phyloP scores from a whole-genome alignment of 2,797 vertebrate genomes.

The Chromis chromis region DNA sequence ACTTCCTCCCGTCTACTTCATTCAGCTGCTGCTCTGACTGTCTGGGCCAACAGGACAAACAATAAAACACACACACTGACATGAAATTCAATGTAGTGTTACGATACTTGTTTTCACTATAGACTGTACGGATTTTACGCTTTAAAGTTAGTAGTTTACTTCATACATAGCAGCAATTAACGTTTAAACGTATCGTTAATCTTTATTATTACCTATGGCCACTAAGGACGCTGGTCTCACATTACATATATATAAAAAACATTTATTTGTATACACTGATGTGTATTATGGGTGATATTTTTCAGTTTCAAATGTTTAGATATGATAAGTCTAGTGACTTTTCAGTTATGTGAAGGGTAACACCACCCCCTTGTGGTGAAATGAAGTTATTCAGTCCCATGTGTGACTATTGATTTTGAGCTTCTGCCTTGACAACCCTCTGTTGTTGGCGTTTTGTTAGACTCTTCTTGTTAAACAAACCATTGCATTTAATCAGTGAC shows the following conservation, averaged over 20 bases:
- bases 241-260: not conserved
- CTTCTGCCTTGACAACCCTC: not conserved
- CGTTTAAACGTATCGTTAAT: not conserved
- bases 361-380: slow-evolving; percentile 14
- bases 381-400: not conserved
- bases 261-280: not conserved
- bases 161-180: too few species aligned
- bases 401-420: not conserved
- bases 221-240: too few species aligned
- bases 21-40: slow-evolving; percentile 50
- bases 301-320: not conserved
- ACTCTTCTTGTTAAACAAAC: too few species aligned
- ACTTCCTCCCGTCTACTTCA: slow-evolving; percentile 81
- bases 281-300: not conserved
- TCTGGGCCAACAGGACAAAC: slow-evolving; percentile 19
- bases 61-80: not conserved
- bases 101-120: not conserved
- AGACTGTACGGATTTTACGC: too few species aligned
- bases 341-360: slow-evolving; percentile 8
- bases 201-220: not conserved
- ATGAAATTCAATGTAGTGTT: not conserved
- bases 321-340: not conserved
- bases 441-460: too few species aligned
- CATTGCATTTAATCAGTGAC: too few species aligned
- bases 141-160: too few species aligned